Evolutionary conservation across 2,797 vertebrate species (phyloP).

Genomic region (Acipenser transmontanus): DNA sequence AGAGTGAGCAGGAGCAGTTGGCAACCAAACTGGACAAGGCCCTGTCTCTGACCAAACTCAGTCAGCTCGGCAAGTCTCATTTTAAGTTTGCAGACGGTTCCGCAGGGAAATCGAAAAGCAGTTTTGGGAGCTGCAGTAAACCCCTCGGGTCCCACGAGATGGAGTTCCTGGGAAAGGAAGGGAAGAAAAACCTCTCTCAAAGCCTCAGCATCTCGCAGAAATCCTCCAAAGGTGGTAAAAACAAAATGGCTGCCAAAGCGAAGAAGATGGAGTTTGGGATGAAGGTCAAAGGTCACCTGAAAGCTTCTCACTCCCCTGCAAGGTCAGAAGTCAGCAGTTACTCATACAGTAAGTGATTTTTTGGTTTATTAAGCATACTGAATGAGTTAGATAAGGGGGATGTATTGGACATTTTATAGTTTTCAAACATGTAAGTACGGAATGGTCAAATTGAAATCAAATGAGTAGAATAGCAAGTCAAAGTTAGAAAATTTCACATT

Average conservation of each 20-base stretch:
- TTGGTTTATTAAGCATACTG: too few relatives aligned
- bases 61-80: conserved; percentile 64
- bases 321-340: conserved; percentile 93
- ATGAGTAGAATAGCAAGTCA: too few relatives aligned
- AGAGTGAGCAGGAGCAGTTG: conserved; percentile 87
- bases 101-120: conserved; percentile 50
- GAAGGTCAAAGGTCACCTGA: conserved; percentile 81
- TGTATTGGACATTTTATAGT: too few relatives aligned
- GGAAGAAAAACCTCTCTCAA: conserved; percentile 60
- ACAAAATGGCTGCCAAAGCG: conserved; percentile 69
- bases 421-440: too few relatives aligned
- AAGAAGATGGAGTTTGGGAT: conserved; percentile 66
- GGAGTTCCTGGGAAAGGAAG: conserved; percentile 64
- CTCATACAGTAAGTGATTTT: conserved; percentile 81
- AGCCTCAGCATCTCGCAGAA: conserved; percentile 64
- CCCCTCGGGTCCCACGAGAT: conserved; percentile 49
- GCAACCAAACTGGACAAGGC: conserved; percentile 88
- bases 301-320: conserved; percentile 73
- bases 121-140: conserved; percentile 43
- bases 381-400: too few relatives aligned
- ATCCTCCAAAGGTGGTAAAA: conserved; percentile 74
- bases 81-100: conserved; percentile 66
- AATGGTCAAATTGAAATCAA: too few relatives aligned
- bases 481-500: too few relatives aligned
- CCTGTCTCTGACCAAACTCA: conserved; percentile 82